phyloP scores from a whole-genome alignment of 1,140 invertebrate genomes.

The Andricus grossulariae region DNA sequence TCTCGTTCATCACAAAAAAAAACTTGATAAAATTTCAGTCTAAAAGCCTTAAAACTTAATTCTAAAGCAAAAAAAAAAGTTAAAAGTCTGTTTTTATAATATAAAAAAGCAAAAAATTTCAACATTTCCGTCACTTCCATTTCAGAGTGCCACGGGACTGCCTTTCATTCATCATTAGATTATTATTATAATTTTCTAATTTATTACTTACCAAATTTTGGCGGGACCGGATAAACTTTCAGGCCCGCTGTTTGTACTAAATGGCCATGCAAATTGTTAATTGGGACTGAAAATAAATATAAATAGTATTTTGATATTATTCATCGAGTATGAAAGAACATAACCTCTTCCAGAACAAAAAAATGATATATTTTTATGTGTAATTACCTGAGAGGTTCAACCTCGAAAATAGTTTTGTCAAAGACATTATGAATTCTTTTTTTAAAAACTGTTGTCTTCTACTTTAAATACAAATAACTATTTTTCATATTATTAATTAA shows the following conservation, averaged over 20 bases:
- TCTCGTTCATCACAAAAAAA: no score
- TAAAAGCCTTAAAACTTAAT: no score
- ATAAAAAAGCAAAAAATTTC: no score
- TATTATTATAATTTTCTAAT: neutral
- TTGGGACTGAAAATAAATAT: constrained; percentile 16
- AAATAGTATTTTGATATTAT: neutral
- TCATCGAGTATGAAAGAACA: neutral
- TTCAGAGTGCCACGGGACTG: no score
- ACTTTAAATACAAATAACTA: no score
- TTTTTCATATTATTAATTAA: no score
- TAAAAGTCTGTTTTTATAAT: no score
- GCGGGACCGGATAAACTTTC: neutral
- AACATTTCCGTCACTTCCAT: no score
- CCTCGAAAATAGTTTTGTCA: constrained; percentile 1
- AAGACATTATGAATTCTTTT: neutral
- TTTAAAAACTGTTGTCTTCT: no score
- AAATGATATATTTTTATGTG: neutral
- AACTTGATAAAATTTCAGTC: no score
- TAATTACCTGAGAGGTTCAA: constrained; percentile 1
- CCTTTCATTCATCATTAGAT: no score
- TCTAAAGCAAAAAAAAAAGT: no score
- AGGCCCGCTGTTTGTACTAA: constrained; percentile 2
- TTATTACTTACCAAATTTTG: constrained; percentile 4
- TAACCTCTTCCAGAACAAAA: neutral
- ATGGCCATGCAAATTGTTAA: neutral